A percentile compares a stretch with the other conserved stretches of the same genome.
These are phyloP conservation scores for Xestia ashworthii DNA, from an alignment of 2,888 invertebrate species.

Conservation along the genomic window DNA sequence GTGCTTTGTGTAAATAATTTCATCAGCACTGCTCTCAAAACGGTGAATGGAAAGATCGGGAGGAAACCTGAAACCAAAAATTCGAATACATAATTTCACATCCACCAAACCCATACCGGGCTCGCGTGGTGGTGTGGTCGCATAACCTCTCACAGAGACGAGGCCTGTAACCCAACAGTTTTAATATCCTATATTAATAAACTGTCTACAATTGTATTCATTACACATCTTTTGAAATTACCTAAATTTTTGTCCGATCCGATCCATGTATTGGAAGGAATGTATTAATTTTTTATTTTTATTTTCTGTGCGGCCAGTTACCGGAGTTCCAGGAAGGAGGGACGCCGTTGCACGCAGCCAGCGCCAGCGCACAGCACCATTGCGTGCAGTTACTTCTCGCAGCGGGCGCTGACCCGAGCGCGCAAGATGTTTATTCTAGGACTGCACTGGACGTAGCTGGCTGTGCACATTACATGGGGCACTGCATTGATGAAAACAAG, in stretches of 20 bases:
- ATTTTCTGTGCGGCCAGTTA: slow-evolving; percentile 70
- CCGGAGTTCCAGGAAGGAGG: slow-evolving; percentile 84
- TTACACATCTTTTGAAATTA: background rate
- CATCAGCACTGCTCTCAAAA: no score
- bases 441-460: slow-evolving; percentile 67
- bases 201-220: no score
- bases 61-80: no score
- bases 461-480: slow-evolving; percentile 12
- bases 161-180: background rate
- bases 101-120: no score
- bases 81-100: no score
- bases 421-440: slow-evolving; percentile 55
- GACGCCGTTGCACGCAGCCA: slow-evolving; percentile 90
- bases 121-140: no score
- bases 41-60: no score
- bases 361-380: slow-evolving; percentile 81
- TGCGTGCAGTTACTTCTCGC: no score
- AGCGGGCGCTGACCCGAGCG: no score
- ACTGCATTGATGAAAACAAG: no score
- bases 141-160: no score
- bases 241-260: background rate
- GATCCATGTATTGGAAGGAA: background rate
- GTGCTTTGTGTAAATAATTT: background rate
- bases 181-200: background rate
- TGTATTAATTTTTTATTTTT: background rate